Evolutionary conservation across 64 coral and sea anemone species (phyloP).

Genomic region (Stichodactyla mertensii): DNA sequence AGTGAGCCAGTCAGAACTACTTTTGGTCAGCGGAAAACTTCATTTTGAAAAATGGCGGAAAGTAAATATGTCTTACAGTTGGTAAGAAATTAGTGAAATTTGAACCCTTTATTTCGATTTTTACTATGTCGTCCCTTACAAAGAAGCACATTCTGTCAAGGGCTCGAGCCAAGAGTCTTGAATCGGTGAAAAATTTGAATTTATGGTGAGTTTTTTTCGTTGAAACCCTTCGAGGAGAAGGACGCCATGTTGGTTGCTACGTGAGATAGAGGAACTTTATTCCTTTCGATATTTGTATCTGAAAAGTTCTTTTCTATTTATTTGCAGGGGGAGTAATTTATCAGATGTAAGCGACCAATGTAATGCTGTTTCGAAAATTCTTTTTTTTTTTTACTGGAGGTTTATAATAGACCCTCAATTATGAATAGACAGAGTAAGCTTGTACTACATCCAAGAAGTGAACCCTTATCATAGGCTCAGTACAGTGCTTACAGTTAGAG

Average conservation of each 20-base stretch:
- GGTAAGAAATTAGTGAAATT: slow-evolving; percentile 3
- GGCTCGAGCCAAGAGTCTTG: slow-evolving; percentile 63
- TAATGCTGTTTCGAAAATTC: neutral
- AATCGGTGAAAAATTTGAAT: slow-evolving; percentile 87
- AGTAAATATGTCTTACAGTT: slow-evolving; percentile 13
- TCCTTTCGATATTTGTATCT: neutral
- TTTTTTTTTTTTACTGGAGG: too few species aligned
- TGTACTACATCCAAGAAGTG: too few species aligned
- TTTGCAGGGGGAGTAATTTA: slow-evolving; percentile 78
- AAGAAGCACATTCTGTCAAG: slow-evolving; percentile 77
- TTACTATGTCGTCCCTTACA: slow-evolving; percentile 59
- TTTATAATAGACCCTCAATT: too few species aligned
- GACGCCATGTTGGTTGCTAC: slow-evolving; percentile 32
- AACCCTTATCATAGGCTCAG: too few species aligned
- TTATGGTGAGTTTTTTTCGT: slow-evolving; percentile 66
- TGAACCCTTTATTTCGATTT: neutral
- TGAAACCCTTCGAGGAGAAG: neutral
- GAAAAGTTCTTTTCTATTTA: slow-evolving; percentile 22
- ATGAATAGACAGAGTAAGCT: too few species aligned
- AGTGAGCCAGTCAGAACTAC: neutral
- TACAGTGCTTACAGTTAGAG: too few species aligned
- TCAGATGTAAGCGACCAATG: slow-evolving; percentile 78
- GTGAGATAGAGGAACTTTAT: neutral
- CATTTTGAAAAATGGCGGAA: slow-evolving; percentile 86
- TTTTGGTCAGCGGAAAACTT: slow-evolving; percentile 30